Base-by-base conservation (phyloP, 2,113 vertebrate genomes). In the Microcebus lehilahytsara region DNA sequence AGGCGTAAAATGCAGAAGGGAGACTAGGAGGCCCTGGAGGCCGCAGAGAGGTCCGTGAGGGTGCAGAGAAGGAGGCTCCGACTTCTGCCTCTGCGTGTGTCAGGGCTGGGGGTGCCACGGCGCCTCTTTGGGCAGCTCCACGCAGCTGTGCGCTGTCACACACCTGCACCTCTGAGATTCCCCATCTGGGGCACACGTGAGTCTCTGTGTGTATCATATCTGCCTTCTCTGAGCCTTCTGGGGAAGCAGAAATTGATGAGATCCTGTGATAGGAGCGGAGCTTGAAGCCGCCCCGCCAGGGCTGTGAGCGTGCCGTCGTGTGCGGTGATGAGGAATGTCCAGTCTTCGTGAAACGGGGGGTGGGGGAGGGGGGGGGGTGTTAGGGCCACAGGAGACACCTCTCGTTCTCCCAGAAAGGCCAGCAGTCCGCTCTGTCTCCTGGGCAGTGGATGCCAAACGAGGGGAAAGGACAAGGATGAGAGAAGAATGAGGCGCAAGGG, bases 21-120 rank as follows among this genome's bases (percentile, higher is more conserved):
- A 53, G 60, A 66, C 3, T 1, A 14, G 51, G 46, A 37, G 58
- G 53, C 30, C 23, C 30, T 37, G 46, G 69, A 42, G 25, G 11
- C 71, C 53, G 20, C n/a, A 77, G 85, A 46, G 23, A 62, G 46
- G 34, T 56, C 46, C 78, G 2, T 13, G n/a, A 78, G 27, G 23
- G 32, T 1, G 19, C 64, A 42, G 66, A 85, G 53, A 66, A 20
- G 6, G 14, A 51, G 27, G 14, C 60, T 86, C 23, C 53, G 27
- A 9, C 0, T 0, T 49, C 74, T 79, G 37, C 14, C 5, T 32
- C 46, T 37, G 4, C 1, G 0, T 13, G 9, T 49, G 60, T 40
- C 51, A 9, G n/a, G 25, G 27, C 32, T 40, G 3, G 60, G 9
- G 6, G 2, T 20, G 11, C 23, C 85, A 9, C 5, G 6, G 53